phyloP scores from a whole-genome alignment of 64 coral and sea anemone species.

The Stichodactyla mertensii region DNA sequence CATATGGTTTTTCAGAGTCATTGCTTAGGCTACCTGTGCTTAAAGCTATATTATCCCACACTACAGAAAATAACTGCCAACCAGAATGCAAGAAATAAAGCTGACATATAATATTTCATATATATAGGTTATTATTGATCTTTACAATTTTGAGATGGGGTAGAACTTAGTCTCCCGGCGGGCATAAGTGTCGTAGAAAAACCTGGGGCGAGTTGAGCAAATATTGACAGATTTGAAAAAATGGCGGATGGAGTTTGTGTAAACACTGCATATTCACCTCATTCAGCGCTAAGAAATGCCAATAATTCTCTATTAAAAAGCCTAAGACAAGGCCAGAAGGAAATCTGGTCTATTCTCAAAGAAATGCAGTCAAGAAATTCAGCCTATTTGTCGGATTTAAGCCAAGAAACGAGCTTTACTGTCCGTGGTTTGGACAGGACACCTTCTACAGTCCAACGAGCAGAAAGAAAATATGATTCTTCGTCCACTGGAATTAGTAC shows the following conservation, averaged over 20 bases:
- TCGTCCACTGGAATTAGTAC: slow-evolving; percentile 24
- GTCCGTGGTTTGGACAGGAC: slow-evolving; percentile 65
- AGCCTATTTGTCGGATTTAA: not conserved
- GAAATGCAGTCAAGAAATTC: slow-evolving; percentile 37
- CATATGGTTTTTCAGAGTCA: too few species aligned
- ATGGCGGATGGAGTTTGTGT: slow-evolving; percentile 67
- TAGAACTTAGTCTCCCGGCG: not conserved
- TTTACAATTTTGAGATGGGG: not conserved
- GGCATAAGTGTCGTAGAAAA: not conserved
- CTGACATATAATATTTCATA: too few species aligned
- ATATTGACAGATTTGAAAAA: slow-evolving; percentile 58
- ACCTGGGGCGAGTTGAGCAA: slow-evolving; percentile 24
- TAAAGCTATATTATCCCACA: too few species aligned
- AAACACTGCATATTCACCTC: slow-evolving; percentile 64
- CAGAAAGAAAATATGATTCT: slow-evolving; percentile 8
- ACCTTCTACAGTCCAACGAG: slow-evolving; percentile 32
- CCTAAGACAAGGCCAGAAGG: slow-evolving; percentile 63
- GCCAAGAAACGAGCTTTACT: slow-evolving; percentile 57
- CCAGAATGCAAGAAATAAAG: too few species aligned
- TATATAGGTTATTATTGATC: not conserved
- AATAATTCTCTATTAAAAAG: slow-evolving; percentile 59
- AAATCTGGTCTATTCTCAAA: slow-evolving; percentile 53
- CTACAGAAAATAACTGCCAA: too few species aligned
- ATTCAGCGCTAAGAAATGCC: slow-evolving; percentile 56
- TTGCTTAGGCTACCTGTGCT: too few species aligned